Base-by-base conservation (phyloP, 2,797 vertebrate genomes). In the Cynopterus sphinx region DNA sequence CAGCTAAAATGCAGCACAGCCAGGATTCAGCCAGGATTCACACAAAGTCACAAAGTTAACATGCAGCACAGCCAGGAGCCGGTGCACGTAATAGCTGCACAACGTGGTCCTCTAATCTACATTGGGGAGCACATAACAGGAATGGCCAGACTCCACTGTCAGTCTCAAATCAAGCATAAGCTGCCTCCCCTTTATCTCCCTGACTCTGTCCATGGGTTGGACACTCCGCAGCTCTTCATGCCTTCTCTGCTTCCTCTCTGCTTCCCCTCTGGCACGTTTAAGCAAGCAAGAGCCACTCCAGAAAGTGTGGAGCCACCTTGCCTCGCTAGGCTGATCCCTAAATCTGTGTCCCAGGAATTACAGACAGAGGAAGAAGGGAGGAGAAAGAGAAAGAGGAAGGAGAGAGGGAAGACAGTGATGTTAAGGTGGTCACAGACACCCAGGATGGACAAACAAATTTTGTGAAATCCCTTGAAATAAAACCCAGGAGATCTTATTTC, bases 351-450 rank as follows among this genome's bases (percentile, higher is more conserved):
- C 53, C 11, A 77, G 12, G 33, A 92, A 71, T 89, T 26, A 71
- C 17, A 36, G 63, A 33, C 24, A 21, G 33, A 93, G 6, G 28
- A 85, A 49, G 15, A 16, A 36, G 17, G 68, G 63, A 33, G 6
- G 4, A 79, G 19, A 63, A 55, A 22, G 28, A 46, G 33, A 65
- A 51, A 13, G 46, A 39, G 4, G 33, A 46, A 43, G 51, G 9
- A 3, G 8, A 21, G 12, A 28, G 17, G n/a, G 22, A 39, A 39
- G 31, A 53, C 2, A 28, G 15, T 7, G 11, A 0, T 2, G 5
- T 61, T 10, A 0, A 0, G 53, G 55, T 5, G 57, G 24, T 59
- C 78, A 63, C 19, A 67, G 71, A 53, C 21, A 79, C n/a, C 63
- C 51, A 71, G 57, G 41, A 90, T 17, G 26, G 31, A 53, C 63